phyloP scores from a whole-genome alignment of 2,797 vertebrate genomes.

The Acrossocheilus fasciatus region DNA sequence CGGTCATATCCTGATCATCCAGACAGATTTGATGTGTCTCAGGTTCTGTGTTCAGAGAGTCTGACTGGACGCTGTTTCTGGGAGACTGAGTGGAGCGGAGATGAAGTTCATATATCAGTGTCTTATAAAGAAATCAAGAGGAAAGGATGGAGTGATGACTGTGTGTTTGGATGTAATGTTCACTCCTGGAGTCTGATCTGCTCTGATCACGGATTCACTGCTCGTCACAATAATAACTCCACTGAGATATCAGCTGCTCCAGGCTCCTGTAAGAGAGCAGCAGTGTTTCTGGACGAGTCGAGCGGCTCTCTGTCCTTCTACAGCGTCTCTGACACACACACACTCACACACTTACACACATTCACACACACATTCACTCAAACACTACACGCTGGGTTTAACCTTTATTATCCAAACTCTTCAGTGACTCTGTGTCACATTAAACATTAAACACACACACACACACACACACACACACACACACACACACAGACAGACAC shows the following conservation, averaged over 20 bases:
- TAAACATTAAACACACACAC: too few species aligned
- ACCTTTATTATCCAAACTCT: too few species aligned
- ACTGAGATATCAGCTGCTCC: accelerated
- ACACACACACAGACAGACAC: too few species aligned
- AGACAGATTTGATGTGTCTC: slow-evolving; percentile 5
- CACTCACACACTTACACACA: slow-evolving; percentile 34
- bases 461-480: too few species aligned
- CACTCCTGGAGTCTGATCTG: neutral
- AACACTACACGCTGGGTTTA: too few species aligned
- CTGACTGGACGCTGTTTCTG: slow-evolving; percentile 29
- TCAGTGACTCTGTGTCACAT: too few species aligned
- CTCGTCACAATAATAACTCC: accelerated
- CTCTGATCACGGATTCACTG: neutral
- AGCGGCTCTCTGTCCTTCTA: neutral
- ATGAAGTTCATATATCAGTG: accelerated
- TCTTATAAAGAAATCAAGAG: neutral
- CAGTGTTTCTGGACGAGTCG: neutral
- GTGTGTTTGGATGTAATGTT: accelerated
- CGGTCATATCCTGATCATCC: slow-evolving; percentile 21
- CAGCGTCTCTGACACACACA: slow-evolving; percentile 33
- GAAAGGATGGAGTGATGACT: accelerated
- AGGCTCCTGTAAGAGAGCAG: neutral
- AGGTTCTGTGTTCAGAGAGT: slow-evolving; percentile 10
- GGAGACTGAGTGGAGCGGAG: neutral
- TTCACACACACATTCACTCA: neutral